Evolutionary conservation across 2,797 vertebrate genomes (phyloP).

Genomic region (Halcyon leucocephala): DNA sequence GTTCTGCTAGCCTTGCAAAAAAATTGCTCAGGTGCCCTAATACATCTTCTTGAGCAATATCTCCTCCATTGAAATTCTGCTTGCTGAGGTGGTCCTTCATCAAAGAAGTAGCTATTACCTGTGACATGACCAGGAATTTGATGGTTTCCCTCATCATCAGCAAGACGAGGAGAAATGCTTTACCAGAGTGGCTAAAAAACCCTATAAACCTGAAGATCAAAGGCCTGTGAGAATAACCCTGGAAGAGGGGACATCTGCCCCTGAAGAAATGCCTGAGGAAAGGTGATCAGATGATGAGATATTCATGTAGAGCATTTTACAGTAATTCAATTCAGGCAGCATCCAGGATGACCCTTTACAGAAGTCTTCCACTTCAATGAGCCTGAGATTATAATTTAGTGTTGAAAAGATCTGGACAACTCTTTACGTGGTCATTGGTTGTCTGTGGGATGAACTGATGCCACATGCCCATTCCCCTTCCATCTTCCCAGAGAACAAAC

Average conservation of each 20-base stretch:
- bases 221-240: not conserved
- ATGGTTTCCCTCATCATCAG: not conserved
- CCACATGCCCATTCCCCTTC: not conserved
- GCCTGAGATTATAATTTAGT: not conserved
- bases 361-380: not conserved
- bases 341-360: not conserved
- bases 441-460: not conserved
- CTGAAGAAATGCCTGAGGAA: not conserved
- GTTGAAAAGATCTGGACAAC: not conserved
- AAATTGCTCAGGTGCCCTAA: not conserved
- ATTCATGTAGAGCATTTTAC: not conserved
- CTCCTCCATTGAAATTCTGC: not conserved
- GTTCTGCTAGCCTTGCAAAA: not conserved
- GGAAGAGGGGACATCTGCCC: not conserved
- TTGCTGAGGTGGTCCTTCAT: conserved; percentile 19
- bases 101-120: conserved; percentile 11
- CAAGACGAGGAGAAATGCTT: not conserved
- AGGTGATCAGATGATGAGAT: not conserved
- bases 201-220: not conserved
- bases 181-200: not conserved
- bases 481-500: not conserved
- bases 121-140: not conserved
- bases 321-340: not conserved
- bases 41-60: conserved; percentile 39
- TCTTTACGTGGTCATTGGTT: not conserved